A percentile compares a stretch with the other conserved stretches of the same genome.
These are phyloP conservation scores for Malurus elegans DNA, from an alignment of 2,113 vertebrate genomes.

Conservation along the genomic window DNA sequence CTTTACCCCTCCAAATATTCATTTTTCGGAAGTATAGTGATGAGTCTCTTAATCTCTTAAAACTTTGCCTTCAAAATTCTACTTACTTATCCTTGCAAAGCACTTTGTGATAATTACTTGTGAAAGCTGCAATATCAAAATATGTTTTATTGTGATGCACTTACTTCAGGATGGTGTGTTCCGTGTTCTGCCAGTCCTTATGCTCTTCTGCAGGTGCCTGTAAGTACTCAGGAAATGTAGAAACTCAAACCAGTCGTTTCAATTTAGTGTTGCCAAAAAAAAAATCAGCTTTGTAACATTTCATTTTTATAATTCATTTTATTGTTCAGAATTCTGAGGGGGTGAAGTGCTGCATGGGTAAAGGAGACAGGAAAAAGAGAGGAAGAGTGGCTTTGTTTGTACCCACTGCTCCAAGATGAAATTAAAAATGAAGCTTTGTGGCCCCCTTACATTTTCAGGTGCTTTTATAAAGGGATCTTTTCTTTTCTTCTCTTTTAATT, in stretches of 20 bases:
- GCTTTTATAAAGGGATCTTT: background rate
- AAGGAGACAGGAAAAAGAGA: background rate
- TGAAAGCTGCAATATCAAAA: background rate
- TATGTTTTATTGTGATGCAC: background rate
- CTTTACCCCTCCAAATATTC: background rate
- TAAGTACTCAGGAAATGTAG: background rate
- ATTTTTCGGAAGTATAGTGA: background rate
- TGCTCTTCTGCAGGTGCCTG: background rate
- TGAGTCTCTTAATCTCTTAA: background rate
- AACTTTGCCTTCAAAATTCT: background rate
- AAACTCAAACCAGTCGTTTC: conserved; percentile 9
- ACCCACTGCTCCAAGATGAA: background rate
- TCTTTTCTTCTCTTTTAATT: background rate
- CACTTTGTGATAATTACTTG: background rate
- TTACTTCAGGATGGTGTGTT: background rate
- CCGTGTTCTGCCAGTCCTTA: background rate
- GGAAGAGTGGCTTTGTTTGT: background rate
- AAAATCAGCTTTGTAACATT: background rate
- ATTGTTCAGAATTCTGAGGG: background rate
- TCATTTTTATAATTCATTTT: background rate
- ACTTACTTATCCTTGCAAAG: background rate
- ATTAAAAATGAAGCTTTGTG: background rate
- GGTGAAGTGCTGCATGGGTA: background rate
- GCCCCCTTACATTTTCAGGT: background rate
- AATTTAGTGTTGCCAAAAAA: background rate